A percentile compares a stretch with the other conserved stretches of the same genome.
phyloP scores from a whole-genome alignment of 2,113 vertebrate genomes.

The Oryzias javanicus region DNA sequence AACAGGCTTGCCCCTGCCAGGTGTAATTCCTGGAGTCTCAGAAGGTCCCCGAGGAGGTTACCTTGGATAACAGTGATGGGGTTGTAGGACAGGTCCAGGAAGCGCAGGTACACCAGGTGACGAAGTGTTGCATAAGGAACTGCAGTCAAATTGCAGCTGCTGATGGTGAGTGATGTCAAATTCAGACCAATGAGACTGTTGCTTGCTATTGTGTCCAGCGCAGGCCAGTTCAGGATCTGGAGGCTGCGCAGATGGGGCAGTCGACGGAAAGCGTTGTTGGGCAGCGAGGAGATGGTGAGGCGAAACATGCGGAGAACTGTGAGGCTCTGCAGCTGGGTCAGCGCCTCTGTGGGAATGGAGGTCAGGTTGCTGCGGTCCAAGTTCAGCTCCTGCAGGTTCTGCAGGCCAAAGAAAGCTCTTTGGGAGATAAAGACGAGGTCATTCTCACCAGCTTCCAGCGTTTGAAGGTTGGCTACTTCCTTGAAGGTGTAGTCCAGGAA shows the following conservation, averaged over 20 bases:
- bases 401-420: conserved; percentile 80
- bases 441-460: conserved; percentile 80
- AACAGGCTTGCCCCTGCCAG: conserved; percentile 79
- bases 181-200: conserved; percentile 84
- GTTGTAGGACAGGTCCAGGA: conserved; percentile 87
- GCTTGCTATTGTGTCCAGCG: conserved; percentile 75
- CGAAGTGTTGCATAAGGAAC: conserved; percentile 82
- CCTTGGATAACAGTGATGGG: conserved; percentile 81
- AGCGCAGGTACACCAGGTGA: conserved; percentile 80
- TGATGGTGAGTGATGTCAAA: conserved; percentile 83
- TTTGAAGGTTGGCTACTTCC: conserved; percentile 76
- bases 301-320: conserved; percentile 73
- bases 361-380: conserved; percentile 87
- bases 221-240: conserved; percentile 81
- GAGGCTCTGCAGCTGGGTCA: conserved; percentile 81
- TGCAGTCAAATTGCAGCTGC: conserved; percentile 79
- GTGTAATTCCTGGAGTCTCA: conserved; percentile 85
- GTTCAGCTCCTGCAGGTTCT: conserved; percentile 77
- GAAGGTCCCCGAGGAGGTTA: conserved; percentile 73
- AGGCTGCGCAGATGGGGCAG: conserved; percentile 78
- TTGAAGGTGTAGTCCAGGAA: conserved; percentile 86
- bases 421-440: conserved; percentile 85
- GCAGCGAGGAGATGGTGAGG: conserved; percentile 76
- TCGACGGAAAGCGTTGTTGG: conserved; percentile 77
- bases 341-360: conserved; percentile 79